Conservation (phyloP, 2,797 vertebrate genomes). For the Myotis planiceps region DNA sequence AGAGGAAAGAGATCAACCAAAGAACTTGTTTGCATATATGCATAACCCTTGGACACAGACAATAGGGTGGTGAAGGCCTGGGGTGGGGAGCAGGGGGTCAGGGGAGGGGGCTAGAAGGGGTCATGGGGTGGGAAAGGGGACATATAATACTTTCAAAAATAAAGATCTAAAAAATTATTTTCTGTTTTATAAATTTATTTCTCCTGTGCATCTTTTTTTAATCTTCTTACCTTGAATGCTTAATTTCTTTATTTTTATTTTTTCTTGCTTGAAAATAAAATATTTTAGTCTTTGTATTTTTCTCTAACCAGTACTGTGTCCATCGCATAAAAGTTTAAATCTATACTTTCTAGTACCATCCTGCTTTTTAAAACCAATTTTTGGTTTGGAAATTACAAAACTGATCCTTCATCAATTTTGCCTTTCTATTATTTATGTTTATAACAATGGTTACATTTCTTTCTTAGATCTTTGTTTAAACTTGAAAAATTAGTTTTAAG, state of each 20-base stretch:
- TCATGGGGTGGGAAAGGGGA: no score
- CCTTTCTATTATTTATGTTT: neutral
- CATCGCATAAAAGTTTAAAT: neutral
- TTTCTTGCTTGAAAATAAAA: neutral
- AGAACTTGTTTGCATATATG: no score
- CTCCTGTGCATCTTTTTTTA: neutral
- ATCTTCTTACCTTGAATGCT: neutral
- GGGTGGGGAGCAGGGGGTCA: rapidly evolving
- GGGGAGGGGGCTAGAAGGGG: no score
- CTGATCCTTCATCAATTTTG: neutral
- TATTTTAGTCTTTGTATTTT: neutral
- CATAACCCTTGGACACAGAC: no score
- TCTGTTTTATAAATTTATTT: neutral
- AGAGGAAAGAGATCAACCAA: no score
- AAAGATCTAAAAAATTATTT: neutral
- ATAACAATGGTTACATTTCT: neutral
- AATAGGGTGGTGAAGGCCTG: no score
- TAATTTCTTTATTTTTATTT: neutral
- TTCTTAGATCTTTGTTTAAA: neutral
- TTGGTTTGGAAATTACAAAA: neutral
- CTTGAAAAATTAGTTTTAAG: neutral
- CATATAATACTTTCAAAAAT: no score
- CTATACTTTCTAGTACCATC: neutral
- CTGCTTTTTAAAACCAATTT: neutral
- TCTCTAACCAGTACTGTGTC: neutral